phyloP scores from a whole-genome alignment of 2,113 vertebrate genomes.

The Dermatemys mawii region DNA sequence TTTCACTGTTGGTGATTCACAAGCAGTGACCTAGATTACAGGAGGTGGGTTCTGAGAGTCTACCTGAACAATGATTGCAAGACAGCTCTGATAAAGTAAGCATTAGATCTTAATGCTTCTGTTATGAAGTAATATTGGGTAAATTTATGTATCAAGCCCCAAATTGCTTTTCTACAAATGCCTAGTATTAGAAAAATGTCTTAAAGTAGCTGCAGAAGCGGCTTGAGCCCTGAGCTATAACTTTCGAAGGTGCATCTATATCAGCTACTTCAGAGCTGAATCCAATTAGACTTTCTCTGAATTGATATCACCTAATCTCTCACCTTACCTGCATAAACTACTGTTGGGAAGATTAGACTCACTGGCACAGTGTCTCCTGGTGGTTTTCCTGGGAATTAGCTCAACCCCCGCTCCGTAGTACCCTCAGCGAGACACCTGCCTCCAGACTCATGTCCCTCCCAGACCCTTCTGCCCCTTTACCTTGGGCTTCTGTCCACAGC shows the following conservation, averaged over 20 bases:
- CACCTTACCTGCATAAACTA: not conserved
- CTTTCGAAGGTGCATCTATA: not conserved
- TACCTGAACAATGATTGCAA: not conserved
- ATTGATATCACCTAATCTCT: not conserved
- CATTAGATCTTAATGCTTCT: not conserved
- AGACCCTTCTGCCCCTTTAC: too few species aligned
- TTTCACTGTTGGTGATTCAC: not conserved
- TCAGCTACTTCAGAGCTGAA: not conserved
- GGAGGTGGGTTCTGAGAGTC: not conserved
- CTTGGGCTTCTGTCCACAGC: too few species aligned
- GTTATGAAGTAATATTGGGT: not conserved
- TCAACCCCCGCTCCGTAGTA: too few species aligned
- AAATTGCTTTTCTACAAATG: not conserved
- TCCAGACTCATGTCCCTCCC: too few species aligned
- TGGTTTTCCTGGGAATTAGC: too few species aligned
- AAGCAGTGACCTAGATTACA: not conserved
- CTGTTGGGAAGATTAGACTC: too few species aligned
- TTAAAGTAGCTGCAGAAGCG: not conserved
- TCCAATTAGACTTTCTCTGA: not conserved
- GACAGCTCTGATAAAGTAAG: not conserved
- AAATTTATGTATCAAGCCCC: not conserved
- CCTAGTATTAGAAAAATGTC: not conserved
- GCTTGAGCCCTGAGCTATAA: not conserved
- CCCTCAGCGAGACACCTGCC: too few species aligned
- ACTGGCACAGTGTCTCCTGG: too few species aligned